Percentiles rank a stretch among this genome's conserved stretches.
Conservation (phyloP, 2,797 vertebrate genomes). For the Lindbergichthys nudifrons region DNA sequence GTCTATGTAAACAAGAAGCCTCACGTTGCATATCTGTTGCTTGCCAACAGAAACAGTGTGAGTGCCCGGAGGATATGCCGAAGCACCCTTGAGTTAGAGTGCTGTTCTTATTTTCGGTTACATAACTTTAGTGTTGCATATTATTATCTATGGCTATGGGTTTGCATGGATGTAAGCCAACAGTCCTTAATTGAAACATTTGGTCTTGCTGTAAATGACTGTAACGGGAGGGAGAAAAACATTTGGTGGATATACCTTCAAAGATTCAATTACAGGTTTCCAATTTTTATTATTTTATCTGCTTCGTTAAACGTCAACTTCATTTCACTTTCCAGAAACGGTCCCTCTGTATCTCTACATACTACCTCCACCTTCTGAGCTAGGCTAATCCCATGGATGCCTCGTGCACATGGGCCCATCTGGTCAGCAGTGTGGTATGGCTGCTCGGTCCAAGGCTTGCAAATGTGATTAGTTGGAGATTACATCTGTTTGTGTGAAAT, state of each 20-base stretch:
- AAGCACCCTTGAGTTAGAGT: slow-evolving; percentile 14
- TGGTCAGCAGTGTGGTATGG: slow-evolving; percentile 67
- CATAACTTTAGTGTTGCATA: slow-evolving; percentile 9
- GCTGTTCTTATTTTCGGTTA: slow-evolving; percentile 32
- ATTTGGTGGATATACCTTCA: not conserved
- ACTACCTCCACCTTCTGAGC: slow-evolving; percentile 57
- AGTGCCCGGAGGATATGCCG: slow-evolving; percentile 27
- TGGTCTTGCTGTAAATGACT: not conserved
- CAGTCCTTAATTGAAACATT: slow-evolving; percentile 6
- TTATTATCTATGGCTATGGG: slow-evolving; percentile 6
- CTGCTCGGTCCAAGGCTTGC: slow-evolving; percentile 67
- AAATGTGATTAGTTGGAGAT: slow-evolving; percentile 82
- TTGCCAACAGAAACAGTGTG: slow-evolving; percentile 41
- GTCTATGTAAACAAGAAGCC: slow-evolving; percentile 31
- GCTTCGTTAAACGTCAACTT: not conserved
- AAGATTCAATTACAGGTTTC: too few relatives aligned
- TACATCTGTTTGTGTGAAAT: slow-evolving; percentile 64
- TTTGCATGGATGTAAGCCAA: not conserved
- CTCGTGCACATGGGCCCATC: slow-evolving; percentile 68
- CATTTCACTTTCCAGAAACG: slow-evolving; percentile 38
- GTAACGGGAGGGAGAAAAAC: not conserved
- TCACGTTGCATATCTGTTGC: slow-evolving; percentile 36
- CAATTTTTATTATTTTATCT: too few relatives aligned
- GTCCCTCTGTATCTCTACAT: slow-evolving; percentile 29
- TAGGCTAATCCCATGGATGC: slow-evolving; percentile 67